Evolutionary conservation across 2,888 invertebrate species (phyloP).

Genomic region (Plemyria rubiginata): DNA sequence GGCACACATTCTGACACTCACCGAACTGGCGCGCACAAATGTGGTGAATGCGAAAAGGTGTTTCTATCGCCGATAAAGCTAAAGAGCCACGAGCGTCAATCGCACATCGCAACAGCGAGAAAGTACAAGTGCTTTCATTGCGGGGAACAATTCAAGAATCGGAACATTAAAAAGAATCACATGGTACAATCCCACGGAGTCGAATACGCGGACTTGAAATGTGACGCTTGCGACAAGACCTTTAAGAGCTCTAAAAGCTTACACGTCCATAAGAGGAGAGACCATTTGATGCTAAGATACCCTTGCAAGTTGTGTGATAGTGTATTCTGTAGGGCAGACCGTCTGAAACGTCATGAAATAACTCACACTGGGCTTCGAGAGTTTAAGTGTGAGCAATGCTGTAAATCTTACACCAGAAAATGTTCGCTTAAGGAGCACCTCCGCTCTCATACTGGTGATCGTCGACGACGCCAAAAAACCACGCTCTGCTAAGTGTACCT

Average conservation of each 20-base stretch:
- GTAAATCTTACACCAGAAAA: conserved; percentile 25
- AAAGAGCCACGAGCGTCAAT: conserved; percentile 11
- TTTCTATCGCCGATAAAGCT: conserved; percentile 12
- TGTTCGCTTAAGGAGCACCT: conserved; percentile 31
- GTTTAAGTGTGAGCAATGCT: conserved; percentile 31
- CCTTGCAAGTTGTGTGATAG: conserved; percentile 62
- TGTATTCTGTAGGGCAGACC: conserved; percentile 49
- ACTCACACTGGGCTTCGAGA: conserved; percentile 22
- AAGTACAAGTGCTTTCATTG: conserved; percentile 49
- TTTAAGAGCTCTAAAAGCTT: conserved; percentile 27
- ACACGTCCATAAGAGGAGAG: conserved; percentile 25
- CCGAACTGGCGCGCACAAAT: conserved; percentile 28
- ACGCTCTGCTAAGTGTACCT: neutral
- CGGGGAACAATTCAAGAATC: conserved; percentile 50
- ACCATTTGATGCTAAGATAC: conserved; percentile 40
- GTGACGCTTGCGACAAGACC: conserved; percentile 29
- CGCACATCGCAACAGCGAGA: conserved; percentile 6
- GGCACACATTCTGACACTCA: conserved; percentile 59
- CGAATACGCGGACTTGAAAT: conserved; percentile 26
- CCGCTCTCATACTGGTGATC: conserved; percentile 16
- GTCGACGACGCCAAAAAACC: neutral
- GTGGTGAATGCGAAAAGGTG: conserved; percentile 27
- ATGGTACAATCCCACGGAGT: conserved; percentile 29
- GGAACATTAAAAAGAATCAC: conserved; percentile 35
- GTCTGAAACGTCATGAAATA: conserved; percentile 17